phyloP scores from a whole-genome alignment of 1,140 invertebrate species.

The Lamellibrachia luymesi region DNA sequence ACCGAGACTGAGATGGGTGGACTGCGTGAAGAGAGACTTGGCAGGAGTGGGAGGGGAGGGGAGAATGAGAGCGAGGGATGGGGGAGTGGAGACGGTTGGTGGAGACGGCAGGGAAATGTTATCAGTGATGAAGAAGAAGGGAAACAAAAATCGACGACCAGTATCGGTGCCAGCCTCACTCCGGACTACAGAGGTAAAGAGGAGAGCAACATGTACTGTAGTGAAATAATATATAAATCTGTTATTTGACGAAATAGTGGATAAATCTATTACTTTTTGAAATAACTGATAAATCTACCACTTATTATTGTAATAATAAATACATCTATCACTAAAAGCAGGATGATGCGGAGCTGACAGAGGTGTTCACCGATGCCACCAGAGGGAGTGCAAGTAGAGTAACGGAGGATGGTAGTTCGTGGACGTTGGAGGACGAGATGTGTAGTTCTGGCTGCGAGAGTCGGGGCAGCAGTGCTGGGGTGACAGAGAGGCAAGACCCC shows the following conservation, averaged over 20 bases:
- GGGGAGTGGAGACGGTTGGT: too few species aligned
- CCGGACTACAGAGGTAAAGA: too few species aligned
- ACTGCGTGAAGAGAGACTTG: too few species aligned
- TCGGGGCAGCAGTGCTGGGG: conserved; percentile 51
- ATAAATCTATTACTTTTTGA: too few species aligned
- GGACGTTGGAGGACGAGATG: neutral
- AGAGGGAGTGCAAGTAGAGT: neutral
- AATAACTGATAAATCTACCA: too few species aligned
- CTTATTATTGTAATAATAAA: neutral
- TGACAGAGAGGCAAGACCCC: conserved; percentile 31
- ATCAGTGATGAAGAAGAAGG: neutral
- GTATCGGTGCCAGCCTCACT: too few species aligned
- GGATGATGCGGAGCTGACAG: neutral
- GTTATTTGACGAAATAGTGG: too few species aligned
- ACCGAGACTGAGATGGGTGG: too few species aligned
- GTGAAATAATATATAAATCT: conserved; percentile 36
- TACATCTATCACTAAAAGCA: neutral
- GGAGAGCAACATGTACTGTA: conserved; percentile 43
- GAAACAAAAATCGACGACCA: neutral
- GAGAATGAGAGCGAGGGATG: too few species aligned
- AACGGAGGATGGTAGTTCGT: neutral
- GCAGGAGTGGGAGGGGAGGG: too few species aligned
- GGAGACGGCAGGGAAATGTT: too few species aligned
- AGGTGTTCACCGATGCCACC: neutral
- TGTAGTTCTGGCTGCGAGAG: conserved; percentile 47